Percentiles rank a stretch among this genome's conserved stretches.
These are phyloP conservation scores for Drosophila mayri DNA, from an alignment of 1,140 invertebrate genomes.

Conservation along the genomic window DNA sequence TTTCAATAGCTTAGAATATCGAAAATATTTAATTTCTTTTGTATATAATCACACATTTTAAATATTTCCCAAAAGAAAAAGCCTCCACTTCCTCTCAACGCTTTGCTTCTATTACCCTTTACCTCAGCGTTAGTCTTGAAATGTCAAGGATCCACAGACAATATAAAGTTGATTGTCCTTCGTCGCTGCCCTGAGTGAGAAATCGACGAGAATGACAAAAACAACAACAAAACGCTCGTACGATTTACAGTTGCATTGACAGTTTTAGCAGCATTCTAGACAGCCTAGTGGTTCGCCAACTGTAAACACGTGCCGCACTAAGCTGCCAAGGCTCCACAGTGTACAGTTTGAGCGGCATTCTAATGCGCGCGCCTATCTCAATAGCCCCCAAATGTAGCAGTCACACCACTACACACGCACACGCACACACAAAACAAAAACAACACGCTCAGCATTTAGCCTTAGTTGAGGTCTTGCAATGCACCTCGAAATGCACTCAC, in stretches of 20 bases:
- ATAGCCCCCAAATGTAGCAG: constrained; percentile 79
- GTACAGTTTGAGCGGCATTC: constrained; percentile 68
- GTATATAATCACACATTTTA: not conserved
- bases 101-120: not conserved
- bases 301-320: constrained; percentile 73
- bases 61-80: not conserved
- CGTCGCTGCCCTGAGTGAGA: constrained; percentile 39
- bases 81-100: not conserved
- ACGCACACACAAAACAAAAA: constrained; percentile 34
- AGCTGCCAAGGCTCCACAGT: constrained; percentile 71
- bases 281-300: constrained; percentile 26
- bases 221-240: constrained; percentile 21
- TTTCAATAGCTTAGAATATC: not conserved
- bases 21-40: not conserved
- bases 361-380: constrained; percentile 77
- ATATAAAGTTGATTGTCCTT: constrained; percentile 46
- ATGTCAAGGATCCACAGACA: constrained; percentile 39
- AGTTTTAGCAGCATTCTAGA: constrained; percentile 53
- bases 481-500: constrained; percentile 77
- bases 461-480: constrained; percentile 83
- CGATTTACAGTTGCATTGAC: constrained; percentile 47
- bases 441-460: constrained; percentile 59
- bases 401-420: constrained; percentile 35
- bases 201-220: constrained; percentile 19
- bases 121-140: constrained; percentile 6